A percentile compares a stretch with the other conserved stretches of the same genome.
Conservation (phyloP, 2,113 vertebrate species). For the Neolamprologus toae region DNA sequence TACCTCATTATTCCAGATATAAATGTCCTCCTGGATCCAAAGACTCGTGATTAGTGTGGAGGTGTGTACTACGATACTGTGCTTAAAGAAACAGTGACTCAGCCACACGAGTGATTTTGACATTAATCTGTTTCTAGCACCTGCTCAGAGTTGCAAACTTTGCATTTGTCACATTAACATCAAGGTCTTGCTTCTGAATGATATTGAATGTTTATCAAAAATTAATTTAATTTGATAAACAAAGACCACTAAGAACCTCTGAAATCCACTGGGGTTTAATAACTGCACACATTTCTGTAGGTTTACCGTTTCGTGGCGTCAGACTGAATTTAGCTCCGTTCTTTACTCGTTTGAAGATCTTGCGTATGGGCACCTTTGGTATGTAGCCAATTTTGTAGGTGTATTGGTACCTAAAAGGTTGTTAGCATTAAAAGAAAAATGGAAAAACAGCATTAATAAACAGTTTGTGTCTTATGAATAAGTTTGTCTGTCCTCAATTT, state of each 20-base stretch:
- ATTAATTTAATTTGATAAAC: rapidly evolving
- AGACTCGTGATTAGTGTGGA: not conserved
- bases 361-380: conserved; percentile 24
- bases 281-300: not conserved
- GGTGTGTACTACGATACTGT: rapidly evolving
- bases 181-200: not conserved
- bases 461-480: not conserved
- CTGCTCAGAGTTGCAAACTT: not conserved
- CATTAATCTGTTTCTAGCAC: not conserved
- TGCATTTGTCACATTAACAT: not conserved
- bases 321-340: conserved; percentile 36
- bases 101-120: not conserved
- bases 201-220: not conserved
- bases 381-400: conserved; percentile 64
- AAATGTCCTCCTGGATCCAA: not conserved
- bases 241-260: rapidly evolving
- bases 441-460: not conserved
- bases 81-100: not conserved
- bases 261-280: not conserved
- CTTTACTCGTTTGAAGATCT: conserved; percentile 40
- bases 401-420: conserved; percentile 59
- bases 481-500: not conserved
- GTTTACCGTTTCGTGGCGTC: conserved; percentile 53
- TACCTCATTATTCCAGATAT: not conserved
- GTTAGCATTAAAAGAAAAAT: not conserved